Base-by-base conservation (phyloP, 2,797 vertebrate genomes). In the Sciurus carolinensis region DNA sequence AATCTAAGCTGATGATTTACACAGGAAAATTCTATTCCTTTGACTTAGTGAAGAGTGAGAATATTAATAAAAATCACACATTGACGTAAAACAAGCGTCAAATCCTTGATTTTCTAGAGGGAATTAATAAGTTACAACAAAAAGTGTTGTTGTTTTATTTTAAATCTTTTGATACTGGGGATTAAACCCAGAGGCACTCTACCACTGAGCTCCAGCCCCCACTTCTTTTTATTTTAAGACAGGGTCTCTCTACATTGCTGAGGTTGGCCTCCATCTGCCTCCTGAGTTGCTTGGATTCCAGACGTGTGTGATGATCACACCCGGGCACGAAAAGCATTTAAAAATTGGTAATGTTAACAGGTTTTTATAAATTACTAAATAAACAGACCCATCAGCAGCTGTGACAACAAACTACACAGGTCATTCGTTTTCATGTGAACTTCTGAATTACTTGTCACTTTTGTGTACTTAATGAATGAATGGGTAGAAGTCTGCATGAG, bases 81-180 rank as follows among this genome's bases (percentile, higher is more conserved):
- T 69, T 71, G 73, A 81, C 20, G 4, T 76, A 39, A 95, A 87
- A 87, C 36, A 17, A 44, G 64, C 52, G 73, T 7, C 14, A 96
- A 94, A 92, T n/a, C 4, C 33, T 52, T 52, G 57, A 17, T 87
- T 73, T 95, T 85, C 54, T 52, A 17, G 62, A 44, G 52, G 30
- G 33, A 92, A 77, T 93, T 73, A 89, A 71, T n/a, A 86, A 85
- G 44, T 95, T n/a, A 73, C 42, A 47, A 76, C 26, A 67, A 59
- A 59, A 59, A 59, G 54, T 54, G 54, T 6, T 57, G 20, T 57
- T 57, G 54, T 57, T 57, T 57, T 57, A 17, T 57, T 57, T 57
- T 57, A 20, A 54, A 59, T 26, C 9, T 59, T 59, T 59, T 59
- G 57, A 6, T 59, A 59, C 57, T 26, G 9, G 57, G 57, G 24